A percentile compares a stretch with the other conserved stretches of the same genome.
Evolutionary conservation across 2,888 invertebrate genomes (phyloP).

Genomic region (Acrobasis consociella): DNA sequence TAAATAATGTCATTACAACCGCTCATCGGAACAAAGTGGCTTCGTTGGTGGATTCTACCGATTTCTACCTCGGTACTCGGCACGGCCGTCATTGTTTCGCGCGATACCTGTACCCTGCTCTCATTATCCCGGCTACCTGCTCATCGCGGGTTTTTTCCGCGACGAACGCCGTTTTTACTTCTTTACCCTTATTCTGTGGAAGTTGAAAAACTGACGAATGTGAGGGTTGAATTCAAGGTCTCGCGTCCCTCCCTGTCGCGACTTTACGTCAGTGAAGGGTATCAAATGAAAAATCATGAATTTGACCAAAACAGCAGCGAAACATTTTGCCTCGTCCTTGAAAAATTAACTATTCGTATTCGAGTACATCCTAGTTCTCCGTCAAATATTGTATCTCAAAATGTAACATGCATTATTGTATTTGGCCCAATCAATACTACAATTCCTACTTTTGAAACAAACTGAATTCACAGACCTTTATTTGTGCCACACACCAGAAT

Average conservation of each 20-base stretch:
- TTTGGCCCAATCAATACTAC: too few relatives aligned
- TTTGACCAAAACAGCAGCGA: too few relatives aligned
- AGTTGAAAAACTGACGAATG: slow-evolving; percentile 21
- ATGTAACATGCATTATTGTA: too few relatives aligned
- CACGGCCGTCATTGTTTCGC: slow-evolving; percentile 40
- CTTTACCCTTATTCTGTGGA: slow-evolving; percentile 25
- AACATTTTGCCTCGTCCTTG: too few relatives aligned
- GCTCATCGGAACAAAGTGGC: slow-evolving; percentile 27
- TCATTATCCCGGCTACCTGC: slow-evolving; percentile 58
- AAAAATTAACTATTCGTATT: too few relatives aligned
- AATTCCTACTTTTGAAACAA: too few relatives aligned
- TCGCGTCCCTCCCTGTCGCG: background rate
- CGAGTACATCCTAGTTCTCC: too few relatives aligned
- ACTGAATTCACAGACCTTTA: too few relatives aligned
- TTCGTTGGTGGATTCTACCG: slow-evolving; percentile 14
- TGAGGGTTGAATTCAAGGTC: background rate
- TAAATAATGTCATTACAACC: slow-evolving; percentile 20
- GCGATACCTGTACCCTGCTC: slow-evolving; percentile 46
- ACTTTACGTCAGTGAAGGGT: background rate
- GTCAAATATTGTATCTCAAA: too few relatives aligned
- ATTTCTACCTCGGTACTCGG: background rate
- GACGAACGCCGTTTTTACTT: slow-evolving; percentile 29
- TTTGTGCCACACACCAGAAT: too few relatives aligned
- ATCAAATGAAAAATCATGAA: too few relatives aligned
- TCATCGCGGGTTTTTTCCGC: slow-evolving; percentile 38